phyloP scores from a whole-genome alignment of 2,797 vertebrate genomes.

The Takifugu rubripes region DNA sequence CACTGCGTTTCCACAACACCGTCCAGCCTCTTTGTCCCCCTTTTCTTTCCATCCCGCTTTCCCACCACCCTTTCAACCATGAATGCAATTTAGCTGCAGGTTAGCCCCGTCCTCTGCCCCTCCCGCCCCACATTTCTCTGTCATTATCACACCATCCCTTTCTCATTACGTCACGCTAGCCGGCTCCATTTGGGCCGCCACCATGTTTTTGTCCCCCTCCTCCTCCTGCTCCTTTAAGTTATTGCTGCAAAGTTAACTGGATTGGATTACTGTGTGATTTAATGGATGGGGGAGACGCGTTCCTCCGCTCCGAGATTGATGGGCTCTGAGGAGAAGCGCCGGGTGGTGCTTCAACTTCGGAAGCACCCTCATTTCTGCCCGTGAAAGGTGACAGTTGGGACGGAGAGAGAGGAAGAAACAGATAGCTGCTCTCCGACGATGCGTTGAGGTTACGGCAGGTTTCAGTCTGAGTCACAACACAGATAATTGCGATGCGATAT shows the following conservation, averaged over 20 bases:
- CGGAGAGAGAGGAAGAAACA: not conserved
- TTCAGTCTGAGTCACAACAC: too few relatives aligned
- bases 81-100: constrained; percentile 24
- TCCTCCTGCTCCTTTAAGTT: constrained; percentile 17
- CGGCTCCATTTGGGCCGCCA: constrained; percentile 2
- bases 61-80: constrained; percentile 7
- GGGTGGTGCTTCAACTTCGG: constrained; percentile 19
- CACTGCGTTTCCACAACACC: constrained; percentile 34
- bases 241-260: constrained; percentile 44
- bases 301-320: constrained; percentile 36
- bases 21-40: not conserved
- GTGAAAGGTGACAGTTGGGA: constrained; percentile 26
- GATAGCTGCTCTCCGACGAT: not conserved
- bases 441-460: too few relatives aligned
- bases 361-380: constrained; percentile 8
- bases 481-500: too few relatives aligned
- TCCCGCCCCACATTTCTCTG: not conserved
- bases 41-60: constrained; percentile 1
- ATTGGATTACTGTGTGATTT: constrained; percentile 47
- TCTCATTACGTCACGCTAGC: not conserved
- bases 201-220: not conserved
- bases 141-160: constrained; percentile 10
- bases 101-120: constrained; percentile 7
- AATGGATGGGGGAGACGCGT: constrained; percentile 42
- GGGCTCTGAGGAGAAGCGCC: constrained; percentile 10